A percentile compares a stretch with the other conserved stretches of the same genome.
phyloP scores from a whole-genome alignment of 2,888 invertebrate species.

The Spialia ferax region DNA sequence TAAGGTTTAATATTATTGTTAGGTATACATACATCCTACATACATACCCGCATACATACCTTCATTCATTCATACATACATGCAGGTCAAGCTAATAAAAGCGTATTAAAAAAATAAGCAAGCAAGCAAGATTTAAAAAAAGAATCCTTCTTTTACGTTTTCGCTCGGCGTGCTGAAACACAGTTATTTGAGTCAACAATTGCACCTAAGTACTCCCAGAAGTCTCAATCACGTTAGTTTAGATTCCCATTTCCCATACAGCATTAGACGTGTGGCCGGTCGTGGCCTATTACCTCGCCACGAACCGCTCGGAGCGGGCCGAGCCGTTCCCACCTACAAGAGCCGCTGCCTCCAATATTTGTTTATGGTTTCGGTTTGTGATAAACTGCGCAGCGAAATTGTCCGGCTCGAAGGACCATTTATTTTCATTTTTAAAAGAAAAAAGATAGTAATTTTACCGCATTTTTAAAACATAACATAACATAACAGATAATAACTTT shows the following conservation, averaged over 20 bases:
- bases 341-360: conserved; percentile 28
- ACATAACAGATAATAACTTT: too few relatives aligned
- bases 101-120: too few relatives aligned
- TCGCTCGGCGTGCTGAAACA: conserved; percentile 45
- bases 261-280: conserved; percentile 46
- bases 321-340: conserved; percentile 49
- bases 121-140: not conserved
- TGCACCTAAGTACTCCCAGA: conserved; percentile 61
- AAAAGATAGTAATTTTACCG: not conserved
- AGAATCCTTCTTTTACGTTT: not conserved
- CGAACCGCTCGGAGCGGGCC: conserved; percentile 71
- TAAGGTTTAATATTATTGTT: too few relatives aligned
- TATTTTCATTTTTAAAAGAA: not conserved
- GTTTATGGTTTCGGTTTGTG: conserved; percentile 29
- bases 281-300: conserved; percentile 70
- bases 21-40: too few relatives aligned
- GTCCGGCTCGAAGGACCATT: conserved; percentile 32
- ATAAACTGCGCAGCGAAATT: conserved; percentile 12
- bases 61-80: too few relatives aligned
- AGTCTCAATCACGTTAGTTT: conserved; percentile 64
- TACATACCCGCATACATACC: too few relatives aligned
- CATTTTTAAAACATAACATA: not conserved
- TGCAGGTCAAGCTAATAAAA: too few relatives aligned
- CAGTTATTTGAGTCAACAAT: conserved; percentile 65
- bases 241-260: conserved; percentile 81